A percentile compares a stretch with the other conserved stretches of the same genome.
phyloP scores from a whole-genome alignment of 1,140 invertebrate species.

The Hyphantria cunea region DNA sequence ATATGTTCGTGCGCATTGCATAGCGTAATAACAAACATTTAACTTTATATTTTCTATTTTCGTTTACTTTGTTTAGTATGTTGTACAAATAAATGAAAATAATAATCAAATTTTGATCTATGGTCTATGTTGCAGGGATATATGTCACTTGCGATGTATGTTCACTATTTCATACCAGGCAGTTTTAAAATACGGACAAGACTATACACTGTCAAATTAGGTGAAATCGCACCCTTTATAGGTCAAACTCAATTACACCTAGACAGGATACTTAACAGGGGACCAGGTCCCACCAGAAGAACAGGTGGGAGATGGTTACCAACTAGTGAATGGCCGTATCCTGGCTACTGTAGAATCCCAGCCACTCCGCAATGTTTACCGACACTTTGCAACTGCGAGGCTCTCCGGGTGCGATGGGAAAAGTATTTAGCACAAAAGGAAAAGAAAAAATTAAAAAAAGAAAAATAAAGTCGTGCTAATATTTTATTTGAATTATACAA shows the following conservation, averaged over 20 bases:
- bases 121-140: constrained; percentile 43
- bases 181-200: constrained; percentile 41
- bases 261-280: no score
- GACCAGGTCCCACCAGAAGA: not conserved
- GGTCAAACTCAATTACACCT: not conserved
- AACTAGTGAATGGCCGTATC: constrained; percentile 58
- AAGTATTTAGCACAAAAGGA: constrained; percentile 9
- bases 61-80: no score
- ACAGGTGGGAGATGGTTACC: constrained; percentile 53
- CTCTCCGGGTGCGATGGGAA: constrained; percentile 55
- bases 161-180: constrained; percentile 55
- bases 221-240: constrained; percentile 23
- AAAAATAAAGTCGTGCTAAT: not conserved
- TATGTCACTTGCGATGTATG: constrained; percentile 43
- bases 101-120: not conserved
- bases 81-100: no score
- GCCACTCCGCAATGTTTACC: constrained; percentile 51
- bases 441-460: not conserved
- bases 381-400: constrained; percentile 65
- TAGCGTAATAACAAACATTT: no score
- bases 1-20: no score
- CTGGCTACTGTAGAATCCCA: constrained; percentile 68
- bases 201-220: constrained; percentile 33
- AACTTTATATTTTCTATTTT: no score
- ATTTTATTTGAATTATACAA: constrained; percentile 1